Percentiles rank a stretch among this genome's conserved stretches.
phyloP scores from a whole-genome alignment of 1,140 invertebrate genomes.

The Micrasema minimum region DNA sequence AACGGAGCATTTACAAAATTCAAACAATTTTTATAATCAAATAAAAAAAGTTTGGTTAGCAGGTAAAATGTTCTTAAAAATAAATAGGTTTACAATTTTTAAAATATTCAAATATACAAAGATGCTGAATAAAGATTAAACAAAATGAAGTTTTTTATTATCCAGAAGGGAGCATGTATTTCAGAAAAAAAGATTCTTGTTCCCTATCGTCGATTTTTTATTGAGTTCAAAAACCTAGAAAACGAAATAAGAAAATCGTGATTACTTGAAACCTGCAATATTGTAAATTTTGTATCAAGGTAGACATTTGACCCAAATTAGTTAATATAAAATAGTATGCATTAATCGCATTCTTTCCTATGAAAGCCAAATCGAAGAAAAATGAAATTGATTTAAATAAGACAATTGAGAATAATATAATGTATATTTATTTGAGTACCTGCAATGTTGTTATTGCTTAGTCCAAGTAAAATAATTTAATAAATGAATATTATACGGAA shows the following conservation, averaged over 20 bases:
- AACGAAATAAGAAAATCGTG: not conserved
- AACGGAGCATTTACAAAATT: too few species aligned
- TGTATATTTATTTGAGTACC: constrained; percentile 16
- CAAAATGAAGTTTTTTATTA: too few species aligned
- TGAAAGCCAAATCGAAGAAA: constrained; percentile 28
- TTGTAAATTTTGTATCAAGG: not conserved
- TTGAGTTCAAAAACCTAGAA: not conserved
- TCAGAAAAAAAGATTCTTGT: not conserved
- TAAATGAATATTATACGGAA: not conserved
- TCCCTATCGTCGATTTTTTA: not conserved
- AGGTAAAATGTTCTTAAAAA: too few species aligned
- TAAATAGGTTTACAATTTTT: too few species aligned
- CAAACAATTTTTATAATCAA: too few species aligned
- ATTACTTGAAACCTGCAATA: not conserved
- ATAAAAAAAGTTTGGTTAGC: too few species aligned
- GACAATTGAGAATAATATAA: not conserved
- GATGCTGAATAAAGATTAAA: too few species aligned
- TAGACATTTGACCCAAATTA: constrained; percentile 27
- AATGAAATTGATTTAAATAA: constrained; percentile 11
- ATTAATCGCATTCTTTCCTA: constrained; percentile 26
- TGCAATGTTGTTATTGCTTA: constrained; percentile 11
- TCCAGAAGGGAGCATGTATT: too few species aligned
- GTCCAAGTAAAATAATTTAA: constrained; percentile 3
- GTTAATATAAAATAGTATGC: constrained; percentile 15
- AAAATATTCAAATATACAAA: too few species aligned